phyloP scores from a whole-genome alignment of 1,140 invertebrate species.

The Drosophila kikkawai region DNA sequence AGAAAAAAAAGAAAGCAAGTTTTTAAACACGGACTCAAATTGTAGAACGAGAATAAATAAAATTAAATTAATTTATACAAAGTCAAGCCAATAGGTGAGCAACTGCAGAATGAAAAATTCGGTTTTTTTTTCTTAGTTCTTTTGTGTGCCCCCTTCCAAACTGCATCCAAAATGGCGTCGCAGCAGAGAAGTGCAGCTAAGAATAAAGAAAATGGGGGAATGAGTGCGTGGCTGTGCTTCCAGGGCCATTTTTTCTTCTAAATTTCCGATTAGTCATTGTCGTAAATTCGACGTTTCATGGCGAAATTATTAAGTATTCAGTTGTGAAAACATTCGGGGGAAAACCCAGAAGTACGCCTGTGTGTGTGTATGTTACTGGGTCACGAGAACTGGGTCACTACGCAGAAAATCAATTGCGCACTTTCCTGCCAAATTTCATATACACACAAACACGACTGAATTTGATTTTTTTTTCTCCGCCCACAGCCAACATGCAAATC shows the following conservation, averaged over 20 bases:
- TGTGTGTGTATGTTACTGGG: constrained; percentile 33
- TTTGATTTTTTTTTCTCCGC: not conserved
- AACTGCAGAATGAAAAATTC: not conserved
- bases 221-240: constrained; percentile 6
- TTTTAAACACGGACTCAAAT: constrained; percentile 24
- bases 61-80: constrained; percentile 12
- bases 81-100: constrained; percentile 34
- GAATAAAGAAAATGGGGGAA: constrained; percentile 16
- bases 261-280: constrained; percentile 37
- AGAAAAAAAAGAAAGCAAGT: constrained; percentile 23
- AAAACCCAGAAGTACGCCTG: not conserved
- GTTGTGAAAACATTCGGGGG: constrained; percentile 20
- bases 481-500: constrained; percentile 89
- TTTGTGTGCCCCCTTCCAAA: too few species aligned
- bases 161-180: constrained; percentile 41
- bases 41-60: constrained; percentile 34
- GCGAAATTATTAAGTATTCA: constrained; percentile 15
- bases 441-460: not conserved
- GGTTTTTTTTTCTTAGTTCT: not conserved
- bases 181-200: constrained; percentile 20
- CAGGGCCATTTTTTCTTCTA: constrained; percentile 1
- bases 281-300: not conserved
- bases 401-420: constrained; percentile 45
- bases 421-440: constrained; percentile 1
- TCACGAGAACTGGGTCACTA: constrained; percentile 49